Base-by-base conservation (phyloP, 2,113 vertebrate species). In the Blennius ocellaris region DNA sequence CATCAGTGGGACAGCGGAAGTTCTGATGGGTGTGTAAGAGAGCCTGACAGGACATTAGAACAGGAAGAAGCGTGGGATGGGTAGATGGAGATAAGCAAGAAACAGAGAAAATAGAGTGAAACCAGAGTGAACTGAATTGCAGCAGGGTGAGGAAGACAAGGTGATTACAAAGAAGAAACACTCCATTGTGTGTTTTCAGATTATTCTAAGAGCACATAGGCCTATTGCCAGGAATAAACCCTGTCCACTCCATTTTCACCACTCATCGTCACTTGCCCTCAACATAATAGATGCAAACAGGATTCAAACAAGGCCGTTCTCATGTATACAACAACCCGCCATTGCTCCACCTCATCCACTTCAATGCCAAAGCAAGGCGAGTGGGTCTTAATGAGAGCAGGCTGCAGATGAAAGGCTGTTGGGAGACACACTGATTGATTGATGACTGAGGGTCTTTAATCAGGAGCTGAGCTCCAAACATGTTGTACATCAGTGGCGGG, bases 371-470 rank as follows among this genome's bases (percentile, higher is more conserved):
- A 85, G 89, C 80, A 56, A 17, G 30, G 65, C 12, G 58, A 90
- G 73, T 79, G 87, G 84, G 76, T 64, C 81, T 73, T 90, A 91
- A 92, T 91, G 88, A 91, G 88, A 78, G 81, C 81, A 44, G 73
- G 77, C 82, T 81, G 76, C 81, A 90, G 85, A 92, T 92, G 82
- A 92, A 92, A 92, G 87, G 76, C 82, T 69, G 76, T 66, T 69
- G 65, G 82, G 81, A 85, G 73, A 84, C 50, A 57, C 5, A 37
- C 64, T 12, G 80, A 87, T 81, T 89, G 90, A 92, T 90, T 87
- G 91, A 92, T 88, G 87, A 80, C 86, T 55, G 74, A 69, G 62
- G 78, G 83, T 90, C 90, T 92, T 90, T 90, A 92, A 92, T 92
- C 87, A 91, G 83, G 37, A 69, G 76, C 80, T 69, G 45, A 74